A percentile compares a stretch with the other conserved stretches of the same genome.
Evolutionary conservation across 2,888 invertebrate genomes (phyloP).

Genomic region (Escarpia spicata): DNA sequence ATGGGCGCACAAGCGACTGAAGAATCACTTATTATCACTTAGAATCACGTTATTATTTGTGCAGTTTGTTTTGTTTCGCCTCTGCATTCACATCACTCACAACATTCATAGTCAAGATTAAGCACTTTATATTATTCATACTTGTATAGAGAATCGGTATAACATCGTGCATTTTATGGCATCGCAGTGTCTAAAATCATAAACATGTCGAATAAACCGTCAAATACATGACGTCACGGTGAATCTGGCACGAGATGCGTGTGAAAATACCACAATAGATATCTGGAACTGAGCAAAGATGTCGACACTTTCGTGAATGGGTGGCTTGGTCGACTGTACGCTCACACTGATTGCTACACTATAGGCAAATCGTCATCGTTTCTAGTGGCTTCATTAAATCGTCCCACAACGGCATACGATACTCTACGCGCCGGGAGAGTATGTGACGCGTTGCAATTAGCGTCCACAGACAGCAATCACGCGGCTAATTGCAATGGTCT

Average conservation of each 20-base stretch:
- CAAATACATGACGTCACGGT: neutral
- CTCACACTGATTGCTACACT: neutral
- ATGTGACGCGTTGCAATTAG: neutral
- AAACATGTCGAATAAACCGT: neutral
- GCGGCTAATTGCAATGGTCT: neutral
- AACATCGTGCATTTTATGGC: too few species aligned
- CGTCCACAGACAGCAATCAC: neutral
- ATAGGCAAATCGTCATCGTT: neutral
- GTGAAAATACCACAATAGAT: neutral
- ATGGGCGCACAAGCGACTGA: neutral
- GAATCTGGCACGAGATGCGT: neutral
- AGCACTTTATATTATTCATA: too few species aligned
- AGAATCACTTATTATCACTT: neutral
- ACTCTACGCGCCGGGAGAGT: neutral
- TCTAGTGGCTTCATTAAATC: slow-evolving; percentile 1
- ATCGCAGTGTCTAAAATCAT: too few species aligned
- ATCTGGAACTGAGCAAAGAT: neutral
- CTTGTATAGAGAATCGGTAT: too few species aligned
- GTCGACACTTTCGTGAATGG: neutral
- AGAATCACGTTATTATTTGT: neutral
- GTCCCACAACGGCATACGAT: neutral
- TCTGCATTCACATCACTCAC: too few species aligned
- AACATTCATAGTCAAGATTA: too few species aligned
- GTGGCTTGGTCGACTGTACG: neutral
- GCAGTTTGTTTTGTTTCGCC: too few species aligned